These are phyloP conservation scores for Cephalotes varians DNA, from an alignment of 2,888 invertebrate genomes.

Conservation along the genomic window DNA sequence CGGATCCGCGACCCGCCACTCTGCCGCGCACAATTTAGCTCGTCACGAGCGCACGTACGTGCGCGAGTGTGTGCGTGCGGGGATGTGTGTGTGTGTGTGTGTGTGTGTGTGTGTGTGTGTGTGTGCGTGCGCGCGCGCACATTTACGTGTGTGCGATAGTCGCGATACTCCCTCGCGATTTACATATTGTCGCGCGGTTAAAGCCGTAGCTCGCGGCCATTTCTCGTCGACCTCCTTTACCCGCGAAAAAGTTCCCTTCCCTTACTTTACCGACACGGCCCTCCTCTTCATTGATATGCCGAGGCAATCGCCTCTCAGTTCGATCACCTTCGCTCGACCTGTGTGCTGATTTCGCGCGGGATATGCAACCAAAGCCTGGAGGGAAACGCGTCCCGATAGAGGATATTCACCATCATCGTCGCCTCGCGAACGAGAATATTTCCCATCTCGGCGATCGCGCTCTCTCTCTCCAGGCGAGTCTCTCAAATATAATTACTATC, in stretches of 20 bases:
- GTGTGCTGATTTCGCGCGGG: conserved; percentile 53
- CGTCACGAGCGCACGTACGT: not conserved
- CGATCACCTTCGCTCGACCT: conserved; percentile 53
- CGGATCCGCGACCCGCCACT: not conserved
- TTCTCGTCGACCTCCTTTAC: conserved; percentile 32
- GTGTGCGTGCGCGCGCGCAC: not conserved
- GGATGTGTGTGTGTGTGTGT: too few relatives aligned
- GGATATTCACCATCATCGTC: not conserved
- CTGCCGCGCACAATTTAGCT: not conserved
- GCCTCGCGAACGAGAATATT: conserved; percentile 24
- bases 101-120: not conserved
- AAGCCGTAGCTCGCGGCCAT: conserved; percentile 30
- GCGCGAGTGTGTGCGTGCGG: not conserved
- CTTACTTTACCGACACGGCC: conserved; percentile 1
- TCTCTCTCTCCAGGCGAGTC: not conserved
- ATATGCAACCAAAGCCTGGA: conserved; percentile 32
- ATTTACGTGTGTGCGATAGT: not conserved
- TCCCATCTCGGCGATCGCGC: not conserved
- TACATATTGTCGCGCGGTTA: conserved; percentile 56
- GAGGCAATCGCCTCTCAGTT: conserved; percentile 61
- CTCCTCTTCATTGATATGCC: conserved; percentile 65
- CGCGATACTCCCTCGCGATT: conserved; percentile 42
- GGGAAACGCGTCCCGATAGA: conserved; percentile 29
- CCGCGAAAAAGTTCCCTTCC: conserved; percentile 44
- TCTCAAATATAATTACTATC: conserved; percentile 28